Evolutionary conservation across 2,113 vertebrate species (phyloP).

Genomic region (Microcebus murinus): DNA sequence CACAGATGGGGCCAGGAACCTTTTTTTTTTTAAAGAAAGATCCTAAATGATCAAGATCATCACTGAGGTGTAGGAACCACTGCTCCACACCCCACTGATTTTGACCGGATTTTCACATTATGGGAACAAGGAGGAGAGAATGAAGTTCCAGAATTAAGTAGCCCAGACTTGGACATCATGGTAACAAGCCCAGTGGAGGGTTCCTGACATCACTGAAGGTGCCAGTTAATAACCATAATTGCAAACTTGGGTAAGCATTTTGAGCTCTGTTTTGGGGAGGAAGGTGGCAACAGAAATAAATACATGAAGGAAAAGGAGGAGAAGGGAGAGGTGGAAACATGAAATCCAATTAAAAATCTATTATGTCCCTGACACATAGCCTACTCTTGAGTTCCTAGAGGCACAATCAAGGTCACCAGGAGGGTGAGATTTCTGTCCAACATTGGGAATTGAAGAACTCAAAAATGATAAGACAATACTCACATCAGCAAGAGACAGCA

Average conservation of each 20-base stretch:
- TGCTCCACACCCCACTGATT: not conserved
- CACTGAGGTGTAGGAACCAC: not conserved
- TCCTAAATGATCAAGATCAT: not conserved
- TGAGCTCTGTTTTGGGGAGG: not conserved
- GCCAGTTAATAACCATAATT: not conserved
- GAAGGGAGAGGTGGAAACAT: not conserved
- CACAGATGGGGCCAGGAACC: not conserved
- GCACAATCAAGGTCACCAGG: not conserved
- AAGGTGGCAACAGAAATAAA: not conserved
- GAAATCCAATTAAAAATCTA: constrained; percentile 48
- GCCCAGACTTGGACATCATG: not conserved
- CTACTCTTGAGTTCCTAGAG: not conserved
- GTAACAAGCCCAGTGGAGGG: not conserved
- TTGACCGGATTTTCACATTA: not conserved
- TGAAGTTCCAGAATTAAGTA: not conserved
- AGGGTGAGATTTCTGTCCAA: not conserved
- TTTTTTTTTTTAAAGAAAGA: not conserved
- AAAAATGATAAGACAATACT: not conserved
- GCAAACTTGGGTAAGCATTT: not conserved
- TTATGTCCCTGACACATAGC: not conserved
- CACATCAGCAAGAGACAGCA: not conserved
- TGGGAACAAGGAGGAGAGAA: not conserved
- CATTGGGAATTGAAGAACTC: constrained; percentile 17
- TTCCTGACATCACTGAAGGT: not conserved
- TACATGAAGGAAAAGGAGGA: not conserved